A percentile compares a stretch with the other conserved stretches of the same genome.
These are phyloP conservation scores for Pterobdella sp. DNA, from an alignment of 2,888 invertebrate genomes.

Conservation along the genomic window DNA sequence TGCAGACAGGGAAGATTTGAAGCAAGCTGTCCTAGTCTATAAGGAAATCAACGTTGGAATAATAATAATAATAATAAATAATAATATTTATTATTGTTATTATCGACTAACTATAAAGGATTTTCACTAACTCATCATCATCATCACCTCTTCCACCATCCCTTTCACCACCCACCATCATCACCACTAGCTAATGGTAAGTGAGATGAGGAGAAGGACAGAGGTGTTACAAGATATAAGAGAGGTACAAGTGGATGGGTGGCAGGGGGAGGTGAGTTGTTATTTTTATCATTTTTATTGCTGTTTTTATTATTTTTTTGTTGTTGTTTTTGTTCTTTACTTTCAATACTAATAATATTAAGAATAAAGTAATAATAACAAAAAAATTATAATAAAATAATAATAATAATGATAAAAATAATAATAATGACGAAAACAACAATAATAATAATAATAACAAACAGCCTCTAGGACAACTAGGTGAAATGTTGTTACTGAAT, in stretches of 20 bases:
- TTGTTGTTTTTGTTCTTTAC: neutral
- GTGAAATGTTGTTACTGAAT: slow-evolving; percentile 8
- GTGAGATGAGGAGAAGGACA: slow-evolving; percentile 76
- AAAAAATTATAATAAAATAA: too few species aligned
- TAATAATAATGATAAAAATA: too few species aligned
- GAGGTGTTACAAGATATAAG: slow-evolving; percentile 91
- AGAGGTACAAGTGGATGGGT: slow-evolving; percentile 83
- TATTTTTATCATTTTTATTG: neutral
- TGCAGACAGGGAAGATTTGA: slow-evolving; percentile 89
- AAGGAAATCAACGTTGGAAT: slow-evolving; percentile 65
- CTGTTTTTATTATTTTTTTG: neutral
- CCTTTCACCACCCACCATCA: neutral
- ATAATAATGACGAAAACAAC: too few species aligned
- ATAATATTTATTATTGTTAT: neutral
- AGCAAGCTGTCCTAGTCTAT: slow-evolving; percentile 85
- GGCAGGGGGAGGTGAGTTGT: slow-evolving; percentile 70
- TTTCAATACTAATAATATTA: neutral
- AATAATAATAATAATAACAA: too few species aligned
- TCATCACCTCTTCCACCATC: neutral
- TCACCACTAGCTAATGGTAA: slow-evolving; percentile 22
- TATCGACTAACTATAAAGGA: neutral
- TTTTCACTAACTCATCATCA: slow-evolving; percentile 7
- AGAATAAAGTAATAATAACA: too few species aligned
- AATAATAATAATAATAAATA: neutral
- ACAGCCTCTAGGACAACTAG: slow-evolving; percentile 19